Conservation (phyloP, 1,140 invertebrate genomes). For the Leptinotarsa texana region DNA sequence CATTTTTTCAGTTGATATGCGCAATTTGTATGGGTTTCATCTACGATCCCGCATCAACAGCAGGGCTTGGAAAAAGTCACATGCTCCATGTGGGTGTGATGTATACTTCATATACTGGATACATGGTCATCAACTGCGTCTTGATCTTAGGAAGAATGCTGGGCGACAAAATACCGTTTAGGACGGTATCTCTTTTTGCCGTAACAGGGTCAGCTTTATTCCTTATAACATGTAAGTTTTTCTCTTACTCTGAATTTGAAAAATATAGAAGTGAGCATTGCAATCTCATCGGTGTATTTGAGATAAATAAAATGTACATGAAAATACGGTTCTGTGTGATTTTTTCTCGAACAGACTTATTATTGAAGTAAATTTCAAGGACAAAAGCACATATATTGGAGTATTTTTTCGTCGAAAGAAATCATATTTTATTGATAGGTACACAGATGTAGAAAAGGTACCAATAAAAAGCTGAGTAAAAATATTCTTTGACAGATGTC, state of each 20-base stretch:
- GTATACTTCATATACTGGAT: conserved; percentile 62
- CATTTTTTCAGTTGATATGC: conserved; percentile 40
- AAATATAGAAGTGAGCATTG: too few species aligned
- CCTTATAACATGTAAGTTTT: conserved; percentile 48
- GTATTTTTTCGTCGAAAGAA: too few species aligned
- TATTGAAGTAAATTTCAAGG: too few species aligned
- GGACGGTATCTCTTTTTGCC: conserved; percentile 66
- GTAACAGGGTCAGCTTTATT: conserved; percentile 65
- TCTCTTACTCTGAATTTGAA: neutral
- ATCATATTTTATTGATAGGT: too few species aligned
- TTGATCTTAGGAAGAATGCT: conserved; percentile 63
- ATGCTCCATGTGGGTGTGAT: conserved; percentile 62
- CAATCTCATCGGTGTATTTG: too few species aligned
- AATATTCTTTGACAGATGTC: too few species aligned
- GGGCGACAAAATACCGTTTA: conserved; percentile 68
- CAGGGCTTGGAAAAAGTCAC: conserved; percentile 53
- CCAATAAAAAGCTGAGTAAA: too few species aligned
- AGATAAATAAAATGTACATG: too few species aligned
- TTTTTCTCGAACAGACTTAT: too few species aligned
- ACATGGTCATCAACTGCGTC: conserved; percentile 67
- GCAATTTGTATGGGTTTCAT: conserved; percentile 58
- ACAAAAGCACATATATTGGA: too few species aligned
- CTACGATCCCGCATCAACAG: conserved; percentile 59
- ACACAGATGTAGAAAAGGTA: too few species aligned
- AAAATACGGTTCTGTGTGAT: too few species aligned